These are phyloP conservation scores for Cryptotis parvus DNA, from an alignment of 2,113 vertebrate species.

Conservation along the genomic window DNA sequence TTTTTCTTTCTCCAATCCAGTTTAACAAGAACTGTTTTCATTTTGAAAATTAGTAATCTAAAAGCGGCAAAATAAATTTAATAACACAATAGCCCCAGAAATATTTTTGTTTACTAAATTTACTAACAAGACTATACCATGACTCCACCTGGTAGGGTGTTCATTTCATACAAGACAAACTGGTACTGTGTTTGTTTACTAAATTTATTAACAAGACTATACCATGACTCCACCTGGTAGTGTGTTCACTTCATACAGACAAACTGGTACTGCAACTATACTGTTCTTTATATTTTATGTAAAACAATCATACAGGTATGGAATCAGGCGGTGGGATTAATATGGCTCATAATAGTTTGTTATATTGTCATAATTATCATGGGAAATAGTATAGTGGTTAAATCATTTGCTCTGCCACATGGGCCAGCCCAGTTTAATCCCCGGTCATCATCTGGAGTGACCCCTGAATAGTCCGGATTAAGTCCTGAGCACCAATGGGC, in stretches of 20 bases:
- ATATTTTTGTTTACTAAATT: slow-evolving; percentile 13
- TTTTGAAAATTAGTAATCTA: slow-evolving; percentile 16
- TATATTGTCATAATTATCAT: too few relatives aligned
- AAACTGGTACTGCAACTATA: not conserved
- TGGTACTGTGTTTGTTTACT: not conserved
- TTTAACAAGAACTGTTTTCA: slow-evolving; percentile 27
- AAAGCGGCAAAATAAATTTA: slow-evolving; percentile 13
- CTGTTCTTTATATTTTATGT: not conserved
- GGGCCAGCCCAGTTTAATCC: too few relatives aligned
- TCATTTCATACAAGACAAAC: slow-evolving; percentile 17
- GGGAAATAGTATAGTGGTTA: too few relatives aligned
- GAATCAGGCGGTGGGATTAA: not conserved
- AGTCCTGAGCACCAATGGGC: too few relatives aligned
- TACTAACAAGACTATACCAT: not conserved
- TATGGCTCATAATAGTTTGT: not conserved
- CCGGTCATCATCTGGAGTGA: too few relatives aligned
- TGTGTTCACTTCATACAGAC: not conserved
- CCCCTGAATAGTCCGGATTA: too few relatives aligned
- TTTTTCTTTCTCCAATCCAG: slow-evolving; percentile 19
- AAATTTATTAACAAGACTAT: slow-evolving; percentile 12
- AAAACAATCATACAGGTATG: not conserved
- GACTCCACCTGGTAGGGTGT: not conserved
- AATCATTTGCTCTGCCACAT: too few relatives aligned
- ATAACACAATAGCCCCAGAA: not conserved
- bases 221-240: not conserved